Base-by-base conservation (phyloP, 30 jellyfish, hydroid and myxozoan genomes). In the Hydra vulgaris region DNA sequence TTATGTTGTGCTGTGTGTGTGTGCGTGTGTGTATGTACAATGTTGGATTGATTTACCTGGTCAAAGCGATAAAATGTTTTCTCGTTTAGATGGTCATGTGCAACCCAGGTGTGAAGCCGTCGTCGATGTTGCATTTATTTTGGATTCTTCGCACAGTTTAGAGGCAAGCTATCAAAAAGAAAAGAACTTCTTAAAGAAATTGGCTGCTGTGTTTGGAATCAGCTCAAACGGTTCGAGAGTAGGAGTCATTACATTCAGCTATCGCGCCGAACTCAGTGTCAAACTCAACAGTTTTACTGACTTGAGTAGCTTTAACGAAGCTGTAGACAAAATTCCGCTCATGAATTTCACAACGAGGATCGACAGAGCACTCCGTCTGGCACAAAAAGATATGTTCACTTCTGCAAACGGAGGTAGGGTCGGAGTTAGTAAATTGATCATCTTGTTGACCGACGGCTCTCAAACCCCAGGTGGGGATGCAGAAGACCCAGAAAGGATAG, bases 121-220 rank as follows among this genome's bases (percentile, higher is more conserved):
- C 61, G 88, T 79, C 26, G 88, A 89, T 67, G 84, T 89, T 73
- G 96, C 95, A 53, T 89, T 89, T 85, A 70, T 89, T 0, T 87
- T 89, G 66, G 96, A 89, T 80, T 89, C 96, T 22, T 89, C 96
- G 4, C 95, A 95, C 25, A 89, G 96, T 72, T 76, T 89, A 73
- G 53, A 85, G 22, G 18, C 84, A 21, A 88, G 80, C 20, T 89
- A 89, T 70, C 77, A 82, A 52, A 89, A 89, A 79, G 96, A 89
- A 87, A 89, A 89, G 83, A 88, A 75, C 82, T 89, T 89, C 73
- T 89, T 89, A 66, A 89, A 89, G 61, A 27, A 21, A 25, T 74
- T 89, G 72, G 94, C 96, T 21, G 86, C 81, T 70, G 53, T 80
- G 23, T 84, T 89, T 53, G 88, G 74, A 23, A 66, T 89, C 18